A percentile compares a stretch with the other conserved stretches of the same genome.
These are phyloP conservation scores for Dryobota labecula DNA, from an alignment of 2,888 invertebrate species.

Conservation along the genomic window DNA sequence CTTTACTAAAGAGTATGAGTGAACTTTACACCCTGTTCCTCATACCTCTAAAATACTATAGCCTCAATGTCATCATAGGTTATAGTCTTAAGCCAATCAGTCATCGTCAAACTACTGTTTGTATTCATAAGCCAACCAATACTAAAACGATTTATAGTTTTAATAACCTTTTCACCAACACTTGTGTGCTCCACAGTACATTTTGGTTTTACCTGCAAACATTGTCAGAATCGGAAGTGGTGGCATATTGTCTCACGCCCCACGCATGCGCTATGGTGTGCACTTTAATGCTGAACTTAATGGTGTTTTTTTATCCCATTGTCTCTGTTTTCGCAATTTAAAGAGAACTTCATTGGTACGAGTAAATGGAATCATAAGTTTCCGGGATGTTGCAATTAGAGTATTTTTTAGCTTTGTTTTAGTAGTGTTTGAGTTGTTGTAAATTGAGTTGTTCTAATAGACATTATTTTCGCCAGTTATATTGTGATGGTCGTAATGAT, in stretches of 20 bases:
- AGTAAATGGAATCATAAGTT: constrained; percentile 5
- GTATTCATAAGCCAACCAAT: no score
- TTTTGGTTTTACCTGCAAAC: constrained; percentile 78
- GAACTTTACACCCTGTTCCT: no score
- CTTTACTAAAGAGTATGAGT: no score
- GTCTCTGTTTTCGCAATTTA: constrained; percentile 63
- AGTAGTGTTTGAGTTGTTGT: not conserved
- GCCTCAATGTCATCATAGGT: no score
- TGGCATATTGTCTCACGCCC: constrained; percentile 86
- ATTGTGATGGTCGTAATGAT: not conserved
- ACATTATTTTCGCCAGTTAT: not conserved
- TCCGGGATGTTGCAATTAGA: constrained; percentile 50
- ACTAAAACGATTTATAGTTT: no score
- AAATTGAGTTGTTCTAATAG: not conserved
- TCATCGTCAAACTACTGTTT: no score
- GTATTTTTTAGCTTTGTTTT: constrained; percentile 6
- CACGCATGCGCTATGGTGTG: constrained; percentile 68
- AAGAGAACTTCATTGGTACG: constrained; percentile 33
- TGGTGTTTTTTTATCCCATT: constrained; percentile 51
- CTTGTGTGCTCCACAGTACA: constrained; percentile 69
- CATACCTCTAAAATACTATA: no score
- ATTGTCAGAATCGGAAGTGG: constrained; percentile 81
- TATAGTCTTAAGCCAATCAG: no score
- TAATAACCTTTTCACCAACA: constrained; percentile 28
- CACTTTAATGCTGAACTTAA: constrained; percentile 65